Evolutionary conservation across 2,888 invertebrate species (phyloP).

Genomic region (Drosophila quinaria): DNA sequence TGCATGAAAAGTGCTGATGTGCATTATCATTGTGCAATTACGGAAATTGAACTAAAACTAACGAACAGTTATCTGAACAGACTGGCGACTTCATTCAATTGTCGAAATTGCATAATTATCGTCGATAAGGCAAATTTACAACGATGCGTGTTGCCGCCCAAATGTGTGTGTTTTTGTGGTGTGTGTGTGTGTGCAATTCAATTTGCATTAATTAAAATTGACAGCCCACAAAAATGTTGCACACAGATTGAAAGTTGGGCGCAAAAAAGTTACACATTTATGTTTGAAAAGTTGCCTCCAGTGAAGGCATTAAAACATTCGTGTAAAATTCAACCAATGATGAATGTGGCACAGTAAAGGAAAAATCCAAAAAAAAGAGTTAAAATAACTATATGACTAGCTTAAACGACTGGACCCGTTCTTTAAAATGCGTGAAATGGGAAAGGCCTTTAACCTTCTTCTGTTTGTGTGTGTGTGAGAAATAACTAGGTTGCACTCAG

Average conservation of each 20-base stretch:
- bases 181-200: constrained; percentile 46
- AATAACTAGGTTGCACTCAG: constrained; percentile 28
- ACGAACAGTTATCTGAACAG: constrained; percentile 38
- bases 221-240: constrained; percentile 62
- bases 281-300: constrained; percentile 45
- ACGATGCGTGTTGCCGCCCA: constrained; percentile 26
- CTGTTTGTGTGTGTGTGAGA: constrained; percentile 20
- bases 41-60: constrained; percentile 13
- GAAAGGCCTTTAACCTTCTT: constrained; percentile 51
- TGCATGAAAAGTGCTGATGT: constrained; percentile 32
- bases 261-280: constrained; percentile 35
- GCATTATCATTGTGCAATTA: constrained; percentile 40
- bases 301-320: constrained; percentile 42
- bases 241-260: constrained; percentile 38
- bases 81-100: constrained; percentile 65
- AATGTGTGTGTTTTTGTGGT: constrained; percentile 8
- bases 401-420: constrained; percentile 41
- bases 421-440: constrained; percentile 57
- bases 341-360: constrained; percentile 44
- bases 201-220: constrained; percentile 69
- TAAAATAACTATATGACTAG: constrained; percentile 65
- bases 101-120: constrained; percentile 70
- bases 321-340: constrained; percentile 40
- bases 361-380: constrained; percentile 5
- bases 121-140: constrained; percentile 68